Conservation (phyloP, 2,797 vertebrate species). For the Erethizon dorsatum region DNA sequence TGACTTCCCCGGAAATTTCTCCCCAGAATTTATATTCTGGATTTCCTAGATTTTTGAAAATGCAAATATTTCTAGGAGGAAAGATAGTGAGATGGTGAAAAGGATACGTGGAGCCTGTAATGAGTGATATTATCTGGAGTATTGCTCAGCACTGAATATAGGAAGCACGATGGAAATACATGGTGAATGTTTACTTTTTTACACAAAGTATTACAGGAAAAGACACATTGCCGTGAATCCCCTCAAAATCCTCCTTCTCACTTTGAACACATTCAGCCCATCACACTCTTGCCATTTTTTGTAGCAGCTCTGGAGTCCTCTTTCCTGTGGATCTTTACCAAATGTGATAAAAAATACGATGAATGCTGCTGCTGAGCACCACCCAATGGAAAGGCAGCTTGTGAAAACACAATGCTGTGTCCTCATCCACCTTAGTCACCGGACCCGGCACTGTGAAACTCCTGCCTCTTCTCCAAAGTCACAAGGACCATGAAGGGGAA, state of each 20-base stretch:
- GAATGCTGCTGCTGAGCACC: neutral
- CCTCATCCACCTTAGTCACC: neutral
- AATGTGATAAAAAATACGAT: neutral
- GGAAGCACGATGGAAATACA: neutral
- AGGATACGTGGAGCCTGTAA: neutral
- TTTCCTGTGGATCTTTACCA: neutral
- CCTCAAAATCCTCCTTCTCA: neutral
- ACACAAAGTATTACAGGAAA: neutral
- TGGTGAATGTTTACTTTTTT: neutral
- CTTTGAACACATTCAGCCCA: neutral
- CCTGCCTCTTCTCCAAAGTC: neutral
- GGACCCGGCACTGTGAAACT: neutral
- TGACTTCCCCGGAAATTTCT: neutral
- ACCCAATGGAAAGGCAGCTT: neutral
- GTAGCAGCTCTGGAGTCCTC: neutral
- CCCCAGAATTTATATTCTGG: neutral
- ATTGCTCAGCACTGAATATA: neutral
- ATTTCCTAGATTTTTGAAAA: neutral
- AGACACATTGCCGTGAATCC: neutral
- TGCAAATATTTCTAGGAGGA: neutral
- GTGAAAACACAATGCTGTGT: neutral
- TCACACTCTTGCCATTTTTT: neutral
- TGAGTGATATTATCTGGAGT: neutral
- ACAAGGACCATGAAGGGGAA: neutral
- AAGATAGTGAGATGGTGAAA: neutral